Percentiles rank a stretch among this genome's conserved stretches.
Evolutionary conservation across 2,888 invertebrate genomes (phyloP).

Genomic region (Nectonema munidae): DNA sequence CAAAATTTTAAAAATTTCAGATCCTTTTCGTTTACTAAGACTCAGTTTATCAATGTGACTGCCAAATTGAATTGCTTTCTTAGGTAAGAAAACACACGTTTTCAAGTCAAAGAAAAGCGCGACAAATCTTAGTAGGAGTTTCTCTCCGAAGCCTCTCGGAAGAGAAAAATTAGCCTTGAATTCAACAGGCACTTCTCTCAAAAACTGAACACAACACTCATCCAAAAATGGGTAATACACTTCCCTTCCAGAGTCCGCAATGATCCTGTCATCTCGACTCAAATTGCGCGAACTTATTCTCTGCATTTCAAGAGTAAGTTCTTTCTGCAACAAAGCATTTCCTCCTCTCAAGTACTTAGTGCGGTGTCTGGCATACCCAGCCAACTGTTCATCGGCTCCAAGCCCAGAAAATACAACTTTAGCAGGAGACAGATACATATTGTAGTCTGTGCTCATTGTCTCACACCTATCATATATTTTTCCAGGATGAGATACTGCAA

Average conservation of each 20-base stretch:
- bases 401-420: slow-evolving; percentile 39
- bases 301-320: slow-evolving; percentile 42
- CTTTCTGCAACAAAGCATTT: slow-evolving; percentile 30
- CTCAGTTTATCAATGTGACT: slow-evolving; percentile 47
- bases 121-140: slow-evolving; percentile 38
- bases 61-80: slow-evolving; percentile 83
- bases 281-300: slow-evolving; percentile 60
- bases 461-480: slow-evolving; percentile 10
- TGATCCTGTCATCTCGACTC: slow-evolving; percentile 58
- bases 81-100: slow-evolving; percentile 36
- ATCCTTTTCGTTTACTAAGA: slow-evolving; percentile 52
- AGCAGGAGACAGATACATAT: slow-evolving; percentile 14
- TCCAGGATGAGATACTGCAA: slow-evolving; percentile 32
- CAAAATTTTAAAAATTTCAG: slow-evolving; percentile 37
- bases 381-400: slow-evolving; percentile 85
- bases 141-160: slow-evolving; percentile 49
- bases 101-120: slow-evolving; percentile 21
- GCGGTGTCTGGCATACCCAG: slow-evolving; percentile 61
- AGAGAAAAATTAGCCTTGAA: slow-evolving; percentile 22
- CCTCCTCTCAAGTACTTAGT: slow-evolving; percentile 28
- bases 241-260: slow-evolving; percentile 44
- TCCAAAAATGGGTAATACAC: slow-evolving; percentile 38
- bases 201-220: slow-evolving; percentile 28
- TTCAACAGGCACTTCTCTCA: slow-evolving; percentile 25
- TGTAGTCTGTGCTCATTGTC: not conserved